Evolutionary conservation across 2,797 vertebrate genomes (phyloP).

Genomic region (Tokudaia muenninki): DNA sequence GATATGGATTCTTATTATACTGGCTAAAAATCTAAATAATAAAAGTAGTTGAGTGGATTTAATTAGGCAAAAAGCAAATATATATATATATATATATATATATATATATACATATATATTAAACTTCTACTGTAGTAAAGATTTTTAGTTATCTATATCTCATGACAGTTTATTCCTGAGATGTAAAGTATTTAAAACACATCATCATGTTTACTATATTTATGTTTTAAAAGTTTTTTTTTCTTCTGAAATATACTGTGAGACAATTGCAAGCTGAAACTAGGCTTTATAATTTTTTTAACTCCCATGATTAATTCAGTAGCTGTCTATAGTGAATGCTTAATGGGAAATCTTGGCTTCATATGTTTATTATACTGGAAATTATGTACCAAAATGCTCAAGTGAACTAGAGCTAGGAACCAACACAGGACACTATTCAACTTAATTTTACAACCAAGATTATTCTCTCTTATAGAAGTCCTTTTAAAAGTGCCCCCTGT

Average conservation of each 20-base stretch:
- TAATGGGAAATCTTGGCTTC: background rate
- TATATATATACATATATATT: no score
- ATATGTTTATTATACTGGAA: background rate
- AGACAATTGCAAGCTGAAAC: conserved; percentile 8
- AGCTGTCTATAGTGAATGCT: background rate
- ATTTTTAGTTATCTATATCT: background rate
- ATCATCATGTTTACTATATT: conserved; percentile 9
- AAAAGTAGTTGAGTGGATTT: background rate
- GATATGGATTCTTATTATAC: background rate
- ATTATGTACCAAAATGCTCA: background rate
- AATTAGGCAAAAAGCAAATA: conserved; percentile 44
- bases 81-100: no score
- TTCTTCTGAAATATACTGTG: conserved; percentile 16
- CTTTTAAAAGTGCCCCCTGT: background rate
- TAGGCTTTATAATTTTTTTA: conserved; percentile 9
- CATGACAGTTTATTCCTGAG: background rate
- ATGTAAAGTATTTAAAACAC: conserved; percentile 54
- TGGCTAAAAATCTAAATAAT: conserved; percentile 15
- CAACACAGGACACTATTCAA: background rate
- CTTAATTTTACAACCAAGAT: background rate
- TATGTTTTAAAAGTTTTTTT: background rate
- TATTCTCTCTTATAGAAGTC: background rate
- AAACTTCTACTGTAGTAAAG: background rate
- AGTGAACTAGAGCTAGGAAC: background rate
- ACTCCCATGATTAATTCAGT: conserved; percentile 23